A percentile compares a stretch with the other conserved stretches of the same genome.
phyloP scores from a whole-genome alignment of 2,113 vertebrate genomes.

The Ivindomyrus marchei region DNA sequence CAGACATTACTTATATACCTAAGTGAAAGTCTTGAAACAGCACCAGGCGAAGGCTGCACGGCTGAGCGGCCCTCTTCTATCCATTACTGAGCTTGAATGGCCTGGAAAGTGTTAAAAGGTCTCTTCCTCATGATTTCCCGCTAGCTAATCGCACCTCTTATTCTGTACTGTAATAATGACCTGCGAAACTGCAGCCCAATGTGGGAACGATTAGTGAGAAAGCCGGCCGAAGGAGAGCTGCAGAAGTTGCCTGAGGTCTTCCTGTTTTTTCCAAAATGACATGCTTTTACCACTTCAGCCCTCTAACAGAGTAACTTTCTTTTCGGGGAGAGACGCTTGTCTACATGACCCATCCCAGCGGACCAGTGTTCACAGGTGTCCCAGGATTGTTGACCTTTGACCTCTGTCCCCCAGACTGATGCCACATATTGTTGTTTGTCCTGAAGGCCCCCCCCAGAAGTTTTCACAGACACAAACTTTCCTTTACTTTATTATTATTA shows the following conservation, averaged over 20 bases:
- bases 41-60: background rate
- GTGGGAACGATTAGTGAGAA: background rate
- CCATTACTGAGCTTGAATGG: background rate
- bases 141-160: constrained; percentile 9
- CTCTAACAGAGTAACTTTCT: background rate
- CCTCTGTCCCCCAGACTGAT: background rate
- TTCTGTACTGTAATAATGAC: background rate
- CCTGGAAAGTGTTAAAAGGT: constrained; percentile 10
- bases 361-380: background rate
- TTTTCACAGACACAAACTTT: background rate
- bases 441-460: background rate
- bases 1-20: background rate
- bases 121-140: background rate
- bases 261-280: background rate
- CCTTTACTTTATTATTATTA: background rate
- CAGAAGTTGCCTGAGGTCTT: background rate
- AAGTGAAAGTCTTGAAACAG: background rate
- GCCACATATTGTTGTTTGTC: background rate
- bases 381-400: background rate
- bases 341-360: background rate
- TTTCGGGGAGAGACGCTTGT: background rate
- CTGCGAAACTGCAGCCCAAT: background rate
- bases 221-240: background rate
- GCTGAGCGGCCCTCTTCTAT: background rate
- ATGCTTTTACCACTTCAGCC: background rate